Conservation (phyloP, 1,140 invertebrate species). For the Aphaenogaster ashmeadi region DNA sequence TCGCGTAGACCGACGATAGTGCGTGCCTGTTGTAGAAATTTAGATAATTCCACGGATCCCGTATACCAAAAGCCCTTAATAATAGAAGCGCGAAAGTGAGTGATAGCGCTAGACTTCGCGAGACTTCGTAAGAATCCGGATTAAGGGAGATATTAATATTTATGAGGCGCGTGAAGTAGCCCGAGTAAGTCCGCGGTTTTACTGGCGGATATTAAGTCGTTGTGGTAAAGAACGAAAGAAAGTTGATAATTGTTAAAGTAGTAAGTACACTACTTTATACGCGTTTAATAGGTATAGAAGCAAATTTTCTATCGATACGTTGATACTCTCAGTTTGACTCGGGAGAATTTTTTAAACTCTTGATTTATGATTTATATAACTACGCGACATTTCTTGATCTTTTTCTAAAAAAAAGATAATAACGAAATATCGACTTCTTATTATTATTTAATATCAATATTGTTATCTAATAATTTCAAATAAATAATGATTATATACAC, state of each 20-base stretch:
- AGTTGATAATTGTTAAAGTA: slow-evolving; percentile 39
- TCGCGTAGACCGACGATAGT: slow-evolving; percentile 18
- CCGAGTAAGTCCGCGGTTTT: slow-evolving; percentile 49
- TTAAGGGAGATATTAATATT: slow-evolving; percentile 61
- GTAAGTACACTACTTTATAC: background rate
- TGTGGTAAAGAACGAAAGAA: slow-evolving; percentile 32
- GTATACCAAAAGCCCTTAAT: slow-evolving; percentile 37
- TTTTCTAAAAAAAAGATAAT: background rate
- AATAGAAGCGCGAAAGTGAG: slow-evolving; percentile 40
- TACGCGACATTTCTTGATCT: background rate
- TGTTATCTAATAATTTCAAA: background rate
- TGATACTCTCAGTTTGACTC: background rate
- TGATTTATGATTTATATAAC: background rate
- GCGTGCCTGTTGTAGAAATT: slow-evolving; percentile 46
- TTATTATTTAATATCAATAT: background rate
- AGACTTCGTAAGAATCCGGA: slow-evolving; percentile 56
- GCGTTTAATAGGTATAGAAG: background rate
- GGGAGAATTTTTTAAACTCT: background rate
- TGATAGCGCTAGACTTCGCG: slow-evolving; percentile 21
- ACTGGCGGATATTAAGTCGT: slow-evolving; percentile 2
- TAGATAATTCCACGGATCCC: slow-evolving; percentile 48
- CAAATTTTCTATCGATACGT: background rate
- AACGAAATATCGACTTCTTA: background rate
- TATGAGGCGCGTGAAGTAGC: slow-evolving; percentile 54
- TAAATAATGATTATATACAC: background rate